These are phyloP conservation scores for Anabacerthia variegaticeps DNA, from an alignment of 2,797 vertebrate species.

Conservation along the genomic window DNA sequence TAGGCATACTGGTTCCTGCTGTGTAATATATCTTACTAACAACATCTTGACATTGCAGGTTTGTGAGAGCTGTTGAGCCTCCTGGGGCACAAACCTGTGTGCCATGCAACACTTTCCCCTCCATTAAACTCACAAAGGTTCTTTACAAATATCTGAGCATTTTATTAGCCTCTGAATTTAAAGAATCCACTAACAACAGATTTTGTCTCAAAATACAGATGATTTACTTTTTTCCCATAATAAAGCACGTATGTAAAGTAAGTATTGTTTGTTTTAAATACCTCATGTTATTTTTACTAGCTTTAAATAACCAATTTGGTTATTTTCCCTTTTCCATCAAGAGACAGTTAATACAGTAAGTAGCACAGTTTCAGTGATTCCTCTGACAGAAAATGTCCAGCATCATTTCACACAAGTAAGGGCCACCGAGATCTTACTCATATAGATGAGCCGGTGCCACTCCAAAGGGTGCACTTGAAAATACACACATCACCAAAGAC, in stretches of 20 bases:
- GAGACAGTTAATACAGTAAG: neutral
- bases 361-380: neutral
- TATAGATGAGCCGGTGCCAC: neutral
- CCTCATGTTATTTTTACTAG: neutral
- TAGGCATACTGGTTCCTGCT: neutral
- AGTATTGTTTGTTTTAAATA: neutral
- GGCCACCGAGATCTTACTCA: neutral
- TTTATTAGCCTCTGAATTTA: neutral
- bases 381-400: neutral
- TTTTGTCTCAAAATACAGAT: neutral
- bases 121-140: neutral
- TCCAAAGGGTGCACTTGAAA: neutral
- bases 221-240: neutral
- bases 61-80: neutral
- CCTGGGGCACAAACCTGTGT: neutral
- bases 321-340: neutral
- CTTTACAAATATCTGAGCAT: neutral
- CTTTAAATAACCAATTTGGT: neutral
- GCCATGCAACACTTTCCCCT: neutral
- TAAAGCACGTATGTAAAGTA: neutral
- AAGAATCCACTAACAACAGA: neutral
- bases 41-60: neutral
- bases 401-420: neutral
- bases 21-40: neutral
- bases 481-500: neutral